Evolutionary conservation across 1,140 invertebrate genomes (phyloP).

Genomic region (Holotrichia oblita): DNA sequence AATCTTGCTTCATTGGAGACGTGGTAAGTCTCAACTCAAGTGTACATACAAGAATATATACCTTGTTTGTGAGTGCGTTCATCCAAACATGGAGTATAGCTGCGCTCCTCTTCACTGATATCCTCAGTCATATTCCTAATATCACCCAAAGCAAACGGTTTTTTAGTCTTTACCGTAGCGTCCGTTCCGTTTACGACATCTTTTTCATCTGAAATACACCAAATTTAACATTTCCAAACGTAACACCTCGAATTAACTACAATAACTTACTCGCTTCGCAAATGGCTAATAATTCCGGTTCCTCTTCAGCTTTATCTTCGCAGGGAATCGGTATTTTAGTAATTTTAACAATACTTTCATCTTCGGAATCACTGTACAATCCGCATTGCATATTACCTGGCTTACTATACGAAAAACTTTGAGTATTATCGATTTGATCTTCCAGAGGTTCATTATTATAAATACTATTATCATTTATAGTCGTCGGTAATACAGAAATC

Average conservation of each 20-base stretch:
- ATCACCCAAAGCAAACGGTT: conserved; percentile 54
- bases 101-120: conserved; percentile 70
- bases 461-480: conserved; percentile 57
- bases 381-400: conserved; percentile 41
- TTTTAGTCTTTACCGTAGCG: neutral
- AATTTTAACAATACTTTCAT: conserved; percentile 53
- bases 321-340: conserved; percentile 39
- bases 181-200: neutral
- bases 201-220: neutral
- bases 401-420: neutral
- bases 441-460: neutral
- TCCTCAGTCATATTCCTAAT: conserved; percentile 68
- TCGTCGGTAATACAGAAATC: conserved; percentile 51
- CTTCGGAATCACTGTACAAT: conserved; percentile 58
- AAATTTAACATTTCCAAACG: neutral
- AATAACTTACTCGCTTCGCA: neutral
- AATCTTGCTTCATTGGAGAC: too few species aligned
- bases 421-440: conserved; percentile 19
- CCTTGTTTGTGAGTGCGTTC: conserved; percentile 56
- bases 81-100: conserved; percentile 73
- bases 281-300: neutral
- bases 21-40: too few species aligned
- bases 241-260: neutral
- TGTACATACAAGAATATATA: too few species aligned
- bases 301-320: neutral